Percentiles rank a stretch among this genome's conserved stretches.
phyloP scores from a whole-genome alignment of 2,888 invertebrate species.

The Agrochola lota region DNA sequence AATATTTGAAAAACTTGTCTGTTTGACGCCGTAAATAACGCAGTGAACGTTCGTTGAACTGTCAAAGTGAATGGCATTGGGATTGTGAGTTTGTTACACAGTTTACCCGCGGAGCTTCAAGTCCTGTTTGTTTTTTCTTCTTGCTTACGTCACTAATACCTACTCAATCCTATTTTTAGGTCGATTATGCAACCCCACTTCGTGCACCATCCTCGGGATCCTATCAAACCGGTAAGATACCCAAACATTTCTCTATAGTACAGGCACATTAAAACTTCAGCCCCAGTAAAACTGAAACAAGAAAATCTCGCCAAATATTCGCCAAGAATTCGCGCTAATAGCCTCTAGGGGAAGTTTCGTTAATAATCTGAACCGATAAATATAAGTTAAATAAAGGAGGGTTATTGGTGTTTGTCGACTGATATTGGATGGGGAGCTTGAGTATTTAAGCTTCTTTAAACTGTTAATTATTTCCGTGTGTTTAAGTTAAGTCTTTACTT shows the following conservation, averaged over 20 bases:
- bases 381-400: slow-evolving; percentile 53
- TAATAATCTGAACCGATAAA: slow-evolving; percentile 56
- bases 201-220: too few relatives aligned
- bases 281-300: slow-evolving; percentile 38
- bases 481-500: not conserved
- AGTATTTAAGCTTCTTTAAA: slow-evolving; percentile 13
- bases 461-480: slow-evolving; percentile 10
- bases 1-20: too few relatives aligned
- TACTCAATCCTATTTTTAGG: not conserved
- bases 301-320: slow-evolving; percentile 44
- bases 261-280: slow-evolving; percentile 44
- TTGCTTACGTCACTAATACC: not conserved
- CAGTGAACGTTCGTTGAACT: too few relatives aligned
- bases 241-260: slow-evolving; percentile 40
- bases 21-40: too few relatives aligned
- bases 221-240: not conserved
- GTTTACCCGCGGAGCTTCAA: too few relatives aligned
- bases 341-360: slow-evolving; percentile 41
- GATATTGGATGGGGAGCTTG: slow-evolving; percentile 38
- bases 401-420: slow-evolving; percentile 40
- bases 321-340: slow-evolving; percentile 40
- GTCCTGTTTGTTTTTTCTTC: not conserved
- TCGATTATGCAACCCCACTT: not conserved
- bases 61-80: too few relatives aligned
- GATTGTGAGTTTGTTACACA: too few relatives aligned